phyloP scores from a whole-genome alignment of 2,113 vertebrate genomes.

The Cynopterus brachyotis region DNA sequence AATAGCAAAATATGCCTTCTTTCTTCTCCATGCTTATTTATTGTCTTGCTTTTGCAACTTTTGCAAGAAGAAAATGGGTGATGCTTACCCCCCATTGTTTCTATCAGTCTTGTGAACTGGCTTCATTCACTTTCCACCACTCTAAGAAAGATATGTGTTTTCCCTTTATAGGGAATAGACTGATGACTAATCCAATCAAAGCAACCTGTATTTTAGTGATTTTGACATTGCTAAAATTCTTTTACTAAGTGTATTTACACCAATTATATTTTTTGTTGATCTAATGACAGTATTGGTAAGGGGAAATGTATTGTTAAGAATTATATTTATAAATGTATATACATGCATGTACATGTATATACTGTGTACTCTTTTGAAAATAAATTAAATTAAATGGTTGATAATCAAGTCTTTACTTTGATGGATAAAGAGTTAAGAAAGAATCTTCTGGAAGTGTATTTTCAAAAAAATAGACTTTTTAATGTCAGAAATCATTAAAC shows the following conservation, averaged over 20 bases:
- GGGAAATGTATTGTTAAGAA: neutral
- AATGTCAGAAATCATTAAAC: neutral
- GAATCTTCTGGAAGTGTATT: neutral
- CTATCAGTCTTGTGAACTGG: neutral
- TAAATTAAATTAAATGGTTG: constrained; percentile 18
- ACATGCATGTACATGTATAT: neutral
- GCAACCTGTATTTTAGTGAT: constrained; percentile 48
- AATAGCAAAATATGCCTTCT: neutral
- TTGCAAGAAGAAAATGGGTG: constrained; percentile 61
- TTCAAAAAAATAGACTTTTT: neutral
- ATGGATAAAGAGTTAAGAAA: constrained; percentile 27
- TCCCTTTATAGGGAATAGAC: neutral
- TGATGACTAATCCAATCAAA: constrained; percentile 33
- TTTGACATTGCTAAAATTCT: neutral
- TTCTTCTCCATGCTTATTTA: neutral
- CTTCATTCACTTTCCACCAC: constrained; percentile 44
- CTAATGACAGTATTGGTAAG: neutral
- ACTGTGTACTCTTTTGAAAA: neutral
- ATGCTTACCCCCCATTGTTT: constrained; percentile 32
- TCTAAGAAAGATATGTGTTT: constrained; percentile 54
- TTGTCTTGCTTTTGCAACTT: constrained; percentile 59
- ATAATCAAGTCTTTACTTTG: neutral
- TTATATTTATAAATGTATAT: constrained; percentile 24
- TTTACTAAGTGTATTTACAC: neutral
- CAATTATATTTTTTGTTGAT: neutral